A percentile compares a stretch with the other conserved stretches of the same genome.
Evolutionary conservation across 2,888 invertebrate species (phyloP).

Genomic region (Luperina testacea): DNA sequence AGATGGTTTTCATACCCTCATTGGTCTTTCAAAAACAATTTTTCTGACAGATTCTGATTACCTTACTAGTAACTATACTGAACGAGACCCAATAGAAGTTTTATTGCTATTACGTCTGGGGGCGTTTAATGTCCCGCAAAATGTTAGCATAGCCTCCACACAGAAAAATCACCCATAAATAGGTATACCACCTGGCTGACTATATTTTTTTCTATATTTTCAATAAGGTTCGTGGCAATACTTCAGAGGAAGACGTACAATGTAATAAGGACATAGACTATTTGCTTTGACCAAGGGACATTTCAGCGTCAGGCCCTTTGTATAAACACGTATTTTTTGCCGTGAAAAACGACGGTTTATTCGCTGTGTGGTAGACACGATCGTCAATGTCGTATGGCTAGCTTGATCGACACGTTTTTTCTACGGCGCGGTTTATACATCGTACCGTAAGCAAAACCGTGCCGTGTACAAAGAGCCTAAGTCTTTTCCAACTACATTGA

Average conservation of each 20-base stretch:
- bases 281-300: not conserved
- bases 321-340: not conserved
- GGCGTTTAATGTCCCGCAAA: too few relatives aligned
- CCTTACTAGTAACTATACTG: not conserved
- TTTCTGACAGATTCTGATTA: too few relatives aligned
- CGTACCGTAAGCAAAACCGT: not conserved
- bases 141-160: not conserved
- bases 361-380: not conserved
- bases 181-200: not conserved
- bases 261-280: not conserved
- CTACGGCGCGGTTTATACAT: not conserved
- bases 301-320: not conserved
- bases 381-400: not conserved
- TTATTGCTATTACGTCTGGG: too few relatives aligned
- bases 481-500: constrained; percentile 17
- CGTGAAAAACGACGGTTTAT: not conserved
- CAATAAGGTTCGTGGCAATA: not conserved
- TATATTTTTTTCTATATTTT: not conserved
- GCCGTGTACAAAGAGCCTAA: not conserved
- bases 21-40: not conserved
- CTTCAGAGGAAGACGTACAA: too few relatives aligned
- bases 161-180: not conserved
- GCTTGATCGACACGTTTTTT: not conserved
- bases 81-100: not conserved
- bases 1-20: not conserved